phyloP scores from a whole-genome alignment of 2,113 vertebrate genomes.

The Amphilophus citrinellus region DNA sequence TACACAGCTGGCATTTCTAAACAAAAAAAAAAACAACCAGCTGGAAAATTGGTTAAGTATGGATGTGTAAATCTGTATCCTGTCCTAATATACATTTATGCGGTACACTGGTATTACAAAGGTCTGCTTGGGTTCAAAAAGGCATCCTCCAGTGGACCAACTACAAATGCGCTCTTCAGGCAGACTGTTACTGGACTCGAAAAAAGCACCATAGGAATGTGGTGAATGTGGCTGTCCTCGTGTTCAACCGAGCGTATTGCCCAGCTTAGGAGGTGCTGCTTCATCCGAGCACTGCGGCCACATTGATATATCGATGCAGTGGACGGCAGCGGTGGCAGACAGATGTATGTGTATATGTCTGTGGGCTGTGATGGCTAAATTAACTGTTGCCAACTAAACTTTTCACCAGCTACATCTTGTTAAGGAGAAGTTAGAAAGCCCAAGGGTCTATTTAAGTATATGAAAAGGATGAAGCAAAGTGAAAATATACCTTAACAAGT shows the following conservation, averaged over 20 bases:
- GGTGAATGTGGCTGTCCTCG: not conserved
- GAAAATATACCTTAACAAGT: not conserved
- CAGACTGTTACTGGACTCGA: accelerated
- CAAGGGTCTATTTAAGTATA: not conserved
- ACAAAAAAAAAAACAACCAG: not conserved
- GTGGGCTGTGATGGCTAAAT: not conserved
- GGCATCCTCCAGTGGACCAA: not conserved
- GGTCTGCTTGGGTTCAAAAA: not conserved
- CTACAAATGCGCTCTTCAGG: not conserved
- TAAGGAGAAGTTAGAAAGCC: not conserved
- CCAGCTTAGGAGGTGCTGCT: not conserved
- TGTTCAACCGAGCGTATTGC: too few relatives aligned
- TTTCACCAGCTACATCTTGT: not conserved
- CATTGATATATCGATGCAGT: not conserved
- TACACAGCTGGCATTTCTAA: not conserved
- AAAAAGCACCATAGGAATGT: not conserved
- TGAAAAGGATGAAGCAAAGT: not conserved
- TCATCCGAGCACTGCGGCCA: not conserved
- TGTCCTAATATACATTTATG: not conserved
- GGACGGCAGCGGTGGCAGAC: not conserved
- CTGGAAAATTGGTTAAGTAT: not conserved
- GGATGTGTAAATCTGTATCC: not conserved
- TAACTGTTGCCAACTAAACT: not conserved
- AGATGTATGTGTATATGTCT: not conserved
- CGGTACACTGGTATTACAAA: not conserved